Conservation (phyloP, 1,140 invertebrate genomes). For the Ceratoteleas bidentatus region DNA sequence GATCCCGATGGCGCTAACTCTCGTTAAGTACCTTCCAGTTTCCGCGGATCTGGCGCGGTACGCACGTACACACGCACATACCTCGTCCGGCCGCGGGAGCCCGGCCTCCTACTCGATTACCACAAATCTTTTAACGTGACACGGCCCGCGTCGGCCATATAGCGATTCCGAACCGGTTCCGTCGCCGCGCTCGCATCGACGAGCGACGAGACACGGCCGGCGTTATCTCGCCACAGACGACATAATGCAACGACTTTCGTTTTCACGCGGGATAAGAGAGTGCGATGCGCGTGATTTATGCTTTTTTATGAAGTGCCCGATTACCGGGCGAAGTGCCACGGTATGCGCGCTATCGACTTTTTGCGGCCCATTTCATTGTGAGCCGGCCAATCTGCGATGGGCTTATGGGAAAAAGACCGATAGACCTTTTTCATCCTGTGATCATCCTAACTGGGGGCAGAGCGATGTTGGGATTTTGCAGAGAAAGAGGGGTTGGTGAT, state of each 20-base stretch:
- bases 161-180: constrained; percentile 76
- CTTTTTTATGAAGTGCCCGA: constrained; percentile 54
- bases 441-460: no score
- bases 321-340: constrained; percentile 22
- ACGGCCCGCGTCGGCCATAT: constrained; percentile 66
- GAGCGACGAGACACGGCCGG: constrained; percentile 56
- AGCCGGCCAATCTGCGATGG: no score
- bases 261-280: constrained; percentile 70
- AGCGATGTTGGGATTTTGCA: no score
- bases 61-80: constrained; percentile 30
- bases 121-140: constrained; percentile 69
- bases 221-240: constrained; percentile 67
- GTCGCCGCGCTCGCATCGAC: constrained; percentile 59
- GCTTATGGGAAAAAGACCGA: no score
- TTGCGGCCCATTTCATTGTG: not conserved
- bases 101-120: constrained; percentile 72
- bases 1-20: constrained; percentile 66
- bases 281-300: constrained; percentile 63
- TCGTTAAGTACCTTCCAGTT: constrained; percentile 69
- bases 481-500: no score
- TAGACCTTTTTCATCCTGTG: no score
- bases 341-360: not conserved
- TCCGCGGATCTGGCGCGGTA: constrained; percentile 53
- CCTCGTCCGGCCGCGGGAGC: constrained; percentile 50
- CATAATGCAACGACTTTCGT: constrained; percentile 76